A percentile compares a stretch with the other conserved stretches of the same genome.
These are phyloP conservation scores for Spicauda simplicius DNA, from an alignment of 2,888 invertebrate species.

Conservation along the genomic window DNA sequence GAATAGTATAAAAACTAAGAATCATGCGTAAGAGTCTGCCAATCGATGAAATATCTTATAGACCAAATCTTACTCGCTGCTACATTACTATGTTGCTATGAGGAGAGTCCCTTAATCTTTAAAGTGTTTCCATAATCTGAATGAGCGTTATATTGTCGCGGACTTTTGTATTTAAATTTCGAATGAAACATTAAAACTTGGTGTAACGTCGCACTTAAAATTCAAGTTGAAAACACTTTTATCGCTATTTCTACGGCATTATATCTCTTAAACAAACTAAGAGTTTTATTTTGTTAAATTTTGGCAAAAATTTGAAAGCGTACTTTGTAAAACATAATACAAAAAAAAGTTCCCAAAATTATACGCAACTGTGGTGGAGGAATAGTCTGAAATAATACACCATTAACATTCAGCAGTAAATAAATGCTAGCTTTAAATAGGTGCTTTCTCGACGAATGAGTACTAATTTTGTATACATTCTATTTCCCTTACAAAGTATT, in stretches of 20 bases:
- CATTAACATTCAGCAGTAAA: not conserved
- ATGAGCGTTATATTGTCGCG: constrained; percentile 13
- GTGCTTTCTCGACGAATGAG: not conserved
- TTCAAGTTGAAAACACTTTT: constrained; percentile 17
- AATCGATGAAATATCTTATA: too few species aligned
- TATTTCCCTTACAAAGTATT: too few species aligned
- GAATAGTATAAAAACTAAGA: too few species aligned
- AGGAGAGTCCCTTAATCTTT: constrained; percentile 3
- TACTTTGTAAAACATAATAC: too few species aligned
- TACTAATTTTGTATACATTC: not conserved
- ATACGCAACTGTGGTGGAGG: too few species aligned
- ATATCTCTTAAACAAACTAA: constrained; percentile 7
- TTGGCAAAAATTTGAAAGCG: not conserved
- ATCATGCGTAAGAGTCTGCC: too few species aligned
- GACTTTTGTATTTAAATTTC: constrained; percentile 20
- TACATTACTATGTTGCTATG: not conserved
- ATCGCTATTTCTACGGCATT: constrained; percentile 5
- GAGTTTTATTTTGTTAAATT: not conserved
- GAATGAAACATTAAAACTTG: constrained; percentile 17
- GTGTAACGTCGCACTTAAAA: constrained; percentile 12
- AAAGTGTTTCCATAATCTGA: constrained; percentile 15
- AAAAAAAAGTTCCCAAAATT: too few species aligned
- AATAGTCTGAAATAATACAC: not conserved
- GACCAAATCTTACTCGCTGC: not conserved
- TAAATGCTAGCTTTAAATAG: too few species aligned